phyloP scores from a whole-genome alignment of 2,888 invertebrate species.

The Lasioglossum villosulum region DNA sequence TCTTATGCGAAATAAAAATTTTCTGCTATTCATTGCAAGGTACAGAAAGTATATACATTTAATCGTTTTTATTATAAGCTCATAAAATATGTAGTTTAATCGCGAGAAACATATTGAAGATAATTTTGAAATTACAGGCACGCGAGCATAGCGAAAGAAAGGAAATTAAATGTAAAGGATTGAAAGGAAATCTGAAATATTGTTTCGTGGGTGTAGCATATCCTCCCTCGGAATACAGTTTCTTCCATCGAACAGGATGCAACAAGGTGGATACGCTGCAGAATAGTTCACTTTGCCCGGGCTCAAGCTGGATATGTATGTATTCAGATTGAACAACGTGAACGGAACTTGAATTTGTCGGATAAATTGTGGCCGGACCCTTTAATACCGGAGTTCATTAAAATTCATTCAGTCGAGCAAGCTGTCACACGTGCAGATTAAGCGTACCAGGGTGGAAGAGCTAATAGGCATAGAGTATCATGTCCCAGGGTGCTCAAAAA shows the following conservation, averaged over 20 bases:
- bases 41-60: background rate
- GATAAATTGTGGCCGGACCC: conserved; percentile 65
- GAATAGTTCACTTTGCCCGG: conserved; percentile 46
- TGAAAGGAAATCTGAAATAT: background rate
- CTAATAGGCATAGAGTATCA: conserved; percentile 66
- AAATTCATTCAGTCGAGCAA: conserved; percentile 70
- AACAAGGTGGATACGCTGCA: background rate
- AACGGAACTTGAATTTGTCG: conserved; percentile 64
- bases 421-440: conserved; percentile 62
- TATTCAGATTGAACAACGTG: conserved; percentile 68
- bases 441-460: conserved; percentile 37
- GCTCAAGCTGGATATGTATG: conserved; percentile 38
- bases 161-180: background rate
- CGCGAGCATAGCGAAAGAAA: background rate
- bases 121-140: background rate
- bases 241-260: background rate
- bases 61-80: background rate
- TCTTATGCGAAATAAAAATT: background rate
- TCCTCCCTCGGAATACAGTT: background rate
- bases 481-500: conserved; percentile 42
- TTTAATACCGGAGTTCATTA: conserved; percentile 72
- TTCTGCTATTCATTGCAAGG: background rate
- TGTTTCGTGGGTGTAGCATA: background rate
- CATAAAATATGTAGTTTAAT: background rate
- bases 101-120: background rate